Evolutionary conservation across 2,113 vertebrate genomes (phyloP), one percentile per base, ranked within the genome.

Genomic region (Megaptera novaeangliae): DNA sequence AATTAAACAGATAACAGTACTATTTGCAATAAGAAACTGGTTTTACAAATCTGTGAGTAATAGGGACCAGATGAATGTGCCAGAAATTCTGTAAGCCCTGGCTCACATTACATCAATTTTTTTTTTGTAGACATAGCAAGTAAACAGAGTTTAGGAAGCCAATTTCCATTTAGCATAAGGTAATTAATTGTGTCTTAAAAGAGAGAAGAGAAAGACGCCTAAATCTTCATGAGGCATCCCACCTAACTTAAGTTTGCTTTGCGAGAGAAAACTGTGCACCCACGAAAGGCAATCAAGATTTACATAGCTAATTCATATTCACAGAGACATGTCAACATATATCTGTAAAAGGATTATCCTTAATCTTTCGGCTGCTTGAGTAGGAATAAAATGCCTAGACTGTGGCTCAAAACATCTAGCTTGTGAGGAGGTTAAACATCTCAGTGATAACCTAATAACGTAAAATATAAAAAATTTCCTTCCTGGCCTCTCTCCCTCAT

Each of bases 181-280:
- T 86, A 86, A 81, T 80, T 72, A 93, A 94, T 57, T 75, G 34
- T 78, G 64, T 85, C 75, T 96, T 66, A 72, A 55, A 64, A 64
- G 25, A 93, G 17, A 91, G 20, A 94, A 44, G 5, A 81, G 71
- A 85, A 88, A 82, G 34, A 27, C 66, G 75, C 29, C 25, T 66
- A 21, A 36, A 82, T 36, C 57, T 94, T 80, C n/a, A 10, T 25
- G 8, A 57, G 44, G 44, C 31, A 80, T 31, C 69, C 63, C 31
- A 74, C n/a, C 69, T 90, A 29, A 66, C n/a, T 59, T 90, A 29
- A 66, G 34, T 86, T 71, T 77, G 66, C 55, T 96, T 96, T 94
- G 94, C 78, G 39, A 57, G 61, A 77, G 92, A 85, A 66, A 84
- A 88, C 25, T 44, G 10, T 29, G 49, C 9, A 72, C 39, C 41